Conservation (phyloP, 2,888 invertebrate genomes). For the Hydrotaea diabolus region DNA sequence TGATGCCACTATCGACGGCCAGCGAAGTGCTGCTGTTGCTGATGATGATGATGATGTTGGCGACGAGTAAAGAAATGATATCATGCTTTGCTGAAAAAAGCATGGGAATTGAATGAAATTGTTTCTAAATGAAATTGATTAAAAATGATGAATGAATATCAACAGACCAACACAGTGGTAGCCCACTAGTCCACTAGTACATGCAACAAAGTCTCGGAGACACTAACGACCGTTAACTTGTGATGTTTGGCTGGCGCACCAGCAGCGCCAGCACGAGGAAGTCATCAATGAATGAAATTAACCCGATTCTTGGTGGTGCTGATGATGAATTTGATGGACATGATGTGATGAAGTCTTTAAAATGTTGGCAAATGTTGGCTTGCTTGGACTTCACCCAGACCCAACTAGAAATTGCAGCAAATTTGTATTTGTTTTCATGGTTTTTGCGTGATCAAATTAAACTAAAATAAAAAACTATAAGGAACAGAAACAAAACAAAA, state of each 20-base stretch:
- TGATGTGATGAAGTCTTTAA: neutral
- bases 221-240: neutral
- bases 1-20: neutral
- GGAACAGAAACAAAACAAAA: too few relatives aligned
- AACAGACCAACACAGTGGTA: slow-evolving; percentile 5
- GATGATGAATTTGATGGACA: neutral
- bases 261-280: neutral
- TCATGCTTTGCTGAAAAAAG: neutral
- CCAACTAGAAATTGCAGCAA: neutral
- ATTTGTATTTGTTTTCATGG: too few relatives aligned
- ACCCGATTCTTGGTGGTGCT: neutral
- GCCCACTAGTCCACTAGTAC: too few relatives aligned
- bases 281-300: neutral
- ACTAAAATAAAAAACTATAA: neutral
- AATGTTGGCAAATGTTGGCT: neutral
- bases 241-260: neutral
- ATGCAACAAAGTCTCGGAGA: neutral
- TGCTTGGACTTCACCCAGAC: neutral
- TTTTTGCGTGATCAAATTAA: neutral
- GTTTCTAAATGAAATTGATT: slow-evolving; percentile 52
- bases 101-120: slow-evolving; percentile 37
- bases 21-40: neutral
- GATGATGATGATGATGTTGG: neutral
- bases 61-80: slow-evolving; percentile 24
- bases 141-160: slow-evolving; percentile 41